Percentiles rank a stretch among this genome's conserved stretches.
Evolutionary conservation across 2,888 invertebrate species (phyloP).

Genomic region (Acleris cristana): DNA sequence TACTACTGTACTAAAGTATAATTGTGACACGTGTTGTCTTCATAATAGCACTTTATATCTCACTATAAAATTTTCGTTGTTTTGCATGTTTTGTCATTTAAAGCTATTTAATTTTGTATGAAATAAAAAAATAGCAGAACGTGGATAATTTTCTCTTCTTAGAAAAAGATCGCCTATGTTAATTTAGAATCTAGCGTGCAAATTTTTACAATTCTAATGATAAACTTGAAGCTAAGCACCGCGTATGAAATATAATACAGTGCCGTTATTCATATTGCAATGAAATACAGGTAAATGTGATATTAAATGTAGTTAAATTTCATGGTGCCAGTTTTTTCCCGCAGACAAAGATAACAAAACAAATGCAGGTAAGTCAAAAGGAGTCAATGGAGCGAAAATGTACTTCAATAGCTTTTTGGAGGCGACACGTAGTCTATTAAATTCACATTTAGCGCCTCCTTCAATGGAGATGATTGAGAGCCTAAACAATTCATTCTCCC

Average conservation of each 20-base stretch:
- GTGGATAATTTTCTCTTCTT: too few species aligned
- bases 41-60: too few species aligned
- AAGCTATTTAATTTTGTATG: too few species aligned
- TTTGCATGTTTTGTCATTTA: too few species aligned
- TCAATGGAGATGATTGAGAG: constrained; percentile 81
- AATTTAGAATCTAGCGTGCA: neutral
- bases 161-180: neutral
- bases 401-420: constrained; percentile 69
- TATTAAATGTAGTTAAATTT: constrained; percentile 27
- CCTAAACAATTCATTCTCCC: constrained; percentile 75
- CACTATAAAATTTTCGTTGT: too few species aligned
- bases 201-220: constrained; percentile 1
- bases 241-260: neutral
- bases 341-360: constrained; percentile 48
- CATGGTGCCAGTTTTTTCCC: constrained; percentile 32
- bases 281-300: constrained; percentile 23
- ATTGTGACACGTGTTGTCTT: too few species aligned
- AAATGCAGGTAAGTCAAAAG: constrained; percentile 61
- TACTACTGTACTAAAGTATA: too few species aligned
- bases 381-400: constrained; percentile 66
- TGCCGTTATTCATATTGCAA: constrained; percentile 5
- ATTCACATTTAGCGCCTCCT: constrained; percentile 77
- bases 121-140: too few species aligned
- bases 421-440: constrained; percentile 82
- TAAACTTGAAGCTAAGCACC: neutral